These are phyloP conservation scores for Cephus runcator DNA, from an alignment of 2,888 invertebrate genomes.

Conservation along the genomic window DNA sequence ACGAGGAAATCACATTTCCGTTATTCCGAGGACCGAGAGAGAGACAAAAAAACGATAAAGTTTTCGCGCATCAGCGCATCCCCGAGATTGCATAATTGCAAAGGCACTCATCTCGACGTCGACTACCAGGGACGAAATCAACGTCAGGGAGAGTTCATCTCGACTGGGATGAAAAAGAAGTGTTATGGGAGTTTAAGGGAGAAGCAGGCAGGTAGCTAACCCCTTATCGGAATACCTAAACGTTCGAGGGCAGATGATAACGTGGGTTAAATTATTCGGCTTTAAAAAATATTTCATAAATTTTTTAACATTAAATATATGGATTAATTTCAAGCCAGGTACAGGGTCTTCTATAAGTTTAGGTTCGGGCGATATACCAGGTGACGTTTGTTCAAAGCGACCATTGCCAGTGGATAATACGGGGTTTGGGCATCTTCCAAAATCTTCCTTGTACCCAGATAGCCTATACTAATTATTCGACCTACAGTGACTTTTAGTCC, in stretches of 20 bases:
- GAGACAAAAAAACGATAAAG: not conserved
- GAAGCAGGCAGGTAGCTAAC: not conserved
- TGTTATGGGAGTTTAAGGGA: not conserved
- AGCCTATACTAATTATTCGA: not conserved
- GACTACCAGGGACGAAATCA: not conserved
- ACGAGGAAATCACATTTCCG: conserved; percentile 32
- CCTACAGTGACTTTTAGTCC: not conserved
- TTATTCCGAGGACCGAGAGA: not conserved
- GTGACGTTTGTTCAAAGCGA: not conserved
- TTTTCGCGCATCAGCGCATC: not conserved
- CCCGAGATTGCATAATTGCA: not conserved
- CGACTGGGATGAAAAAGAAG: not conserved
- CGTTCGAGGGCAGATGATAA: not conserved
- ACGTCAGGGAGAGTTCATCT: not conserved
- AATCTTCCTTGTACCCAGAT: not conserved
- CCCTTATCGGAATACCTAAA: not conserved
- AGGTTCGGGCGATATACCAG: not conserved
- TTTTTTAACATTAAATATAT: not conserved
- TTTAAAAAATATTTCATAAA: not conserved
- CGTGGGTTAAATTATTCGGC: not conserved
- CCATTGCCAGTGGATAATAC: not conserved
- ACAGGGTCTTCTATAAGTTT: not conserved
- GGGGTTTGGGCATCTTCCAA: not conserved
- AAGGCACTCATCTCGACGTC: not conserved
- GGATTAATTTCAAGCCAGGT: not conserved